These are phyloP conservation scores for Boulengeromyrus knoepffleri DNA, from an alignment of 2,113 vertebrate species.

Conservation along the genomic window DNA sequence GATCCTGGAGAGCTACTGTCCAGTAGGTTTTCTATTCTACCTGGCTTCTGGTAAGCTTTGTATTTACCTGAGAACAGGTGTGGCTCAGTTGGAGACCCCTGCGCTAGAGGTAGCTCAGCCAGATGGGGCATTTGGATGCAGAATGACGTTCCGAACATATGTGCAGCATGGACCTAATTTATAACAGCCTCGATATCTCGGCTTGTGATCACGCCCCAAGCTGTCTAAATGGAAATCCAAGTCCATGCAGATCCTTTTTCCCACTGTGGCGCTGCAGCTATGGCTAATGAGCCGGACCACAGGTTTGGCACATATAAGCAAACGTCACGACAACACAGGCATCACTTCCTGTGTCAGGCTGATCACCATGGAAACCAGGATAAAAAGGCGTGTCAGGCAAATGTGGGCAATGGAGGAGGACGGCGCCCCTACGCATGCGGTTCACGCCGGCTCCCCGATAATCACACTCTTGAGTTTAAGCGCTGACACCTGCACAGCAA, in stretches of 20 bases:
- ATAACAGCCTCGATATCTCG: background rate
- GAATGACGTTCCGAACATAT: background rate
- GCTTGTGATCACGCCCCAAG: background rate
- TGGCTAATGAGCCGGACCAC: background rate
- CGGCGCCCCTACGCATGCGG: conserved; percentile 25
- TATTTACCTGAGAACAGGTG: background rate
- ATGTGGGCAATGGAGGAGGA: conserved; percentile 3
- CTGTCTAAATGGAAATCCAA: background rate
- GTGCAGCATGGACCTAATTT: background rate
- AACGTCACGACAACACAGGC: background rate
- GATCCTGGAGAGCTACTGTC: background rate
- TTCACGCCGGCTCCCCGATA: background rate
- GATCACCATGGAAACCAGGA: conserved; percentile 1
- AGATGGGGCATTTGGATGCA: background rate
- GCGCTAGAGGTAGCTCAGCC: background rate
- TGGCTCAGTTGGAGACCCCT: background rate
- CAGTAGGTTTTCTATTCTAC: background rate
- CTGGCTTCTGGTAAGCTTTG: background rate
- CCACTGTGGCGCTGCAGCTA: background rate
- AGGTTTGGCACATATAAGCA: background rate
- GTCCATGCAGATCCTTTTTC: background rate
- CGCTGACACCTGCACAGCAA: background rate
- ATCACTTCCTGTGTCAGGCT: background rate
- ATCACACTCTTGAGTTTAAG: background rate
- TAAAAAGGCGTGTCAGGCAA: conserved; percentile 5